Evolutionary conservation across 2,888 invertebrate species (phyloP), one percentile per base, ranked within the genome.

Genomic region (Meandrusa payeni): DNA sequence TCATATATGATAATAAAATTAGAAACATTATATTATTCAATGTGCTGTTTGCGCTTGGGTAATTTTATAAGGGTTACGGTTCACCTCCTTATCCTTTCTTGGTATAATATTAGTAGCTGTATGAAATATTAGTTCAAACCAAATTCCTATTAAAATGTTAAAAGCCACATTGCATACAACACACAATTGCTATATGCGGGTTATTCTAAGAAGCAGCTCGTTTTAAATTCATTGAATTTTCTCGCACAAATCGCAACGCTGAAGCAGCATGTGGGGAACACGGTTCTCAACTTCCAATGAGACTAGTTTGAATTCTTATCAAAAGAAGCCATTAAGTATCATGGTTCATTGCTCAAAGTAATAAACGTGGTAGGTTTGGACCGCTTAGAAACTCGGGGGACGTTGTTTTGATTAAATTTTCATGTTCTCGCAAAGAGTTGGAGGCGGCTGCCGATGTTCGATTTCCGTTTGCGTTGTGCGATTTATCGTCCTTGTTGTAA

Each of bases 381-480:
- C 52, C 59, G 55, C 57, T 64, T 55, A 53, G 38, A 38, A 58
- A 55, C 54, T 59, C 42, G 44, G 12, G 37, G 24, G 49, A 59
- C 52, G 59, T 57, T 66, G 61, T 63, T 65, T 62, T 72, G 68
- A 70, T 73, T 69, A 69, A 64, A 69, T 68, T 69, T 70, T 61
- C 60, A 59, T 64, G 61, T 48, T 53, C 22, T 29, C 9, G 9
- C 47, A 12, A 31, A 27, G 12, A 37, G 33, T 40, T 36, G 32
- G 17, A 38, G 33, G 32, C 17, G 46, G 24, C 5, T n/a, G 31
- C 5, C 2, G 17, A 27, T 27, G 15, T 17, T 19, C n/a, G 5
- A 27, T 19, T 37, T 11, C 10, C 11, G 26, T n/a, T 27, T 19
- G 4, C 11, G 11, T 37, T 11, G 3, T 26, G n/a, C 26, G 26